These are phyloP conservation scores for Sciurus vulgaris DNA, from an alignment of 2,797 vertebrate genomes.

Conservation along the genomic window DNA sequence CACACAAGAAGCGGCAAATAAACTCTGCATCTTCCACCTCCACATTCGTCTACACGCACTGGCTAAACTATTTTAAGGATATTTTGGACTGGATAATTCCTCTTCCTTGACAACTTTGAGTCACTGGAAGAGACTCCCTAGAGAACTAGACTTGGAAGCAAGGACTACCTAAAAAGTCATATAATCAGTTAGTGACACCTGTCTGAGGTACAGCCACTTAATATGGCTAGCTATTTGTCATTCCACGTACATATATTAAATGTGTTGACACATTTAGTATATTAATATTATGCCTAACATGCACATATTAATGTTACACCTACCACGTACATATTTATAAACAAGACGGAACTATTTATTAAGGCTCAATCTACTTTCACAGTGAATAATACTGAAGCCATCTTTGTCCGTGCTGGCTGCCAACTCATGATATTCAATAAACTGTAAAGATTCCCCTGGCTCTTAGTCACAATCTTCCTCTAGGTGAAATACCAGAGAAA, in stretches of 20 bases:
- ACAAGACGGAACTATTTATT: background rate
- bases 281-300: no score
- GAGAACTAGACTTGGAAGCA: conserved; percentile 10
- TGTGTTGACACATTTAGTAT: no score
- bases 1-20: background rate
- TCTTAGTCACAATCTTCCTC: background rate
- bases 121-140: background rate
- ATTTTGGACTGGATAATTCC: background rate
- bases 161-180: background rate
- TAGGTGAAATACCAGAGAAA: background rate
- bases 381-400: background rate
- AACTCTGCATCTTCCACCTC: background rate
- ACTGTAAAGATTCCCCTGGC: background rate
- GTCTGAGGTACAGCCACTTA: background rate
- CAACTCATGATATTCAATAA: background rate
- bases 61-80: background rate
- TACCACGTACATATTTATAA: background rate
- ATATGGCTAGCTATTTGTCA: no score
- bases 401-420: background rate
- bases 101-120: background rate
- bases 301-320: no score
- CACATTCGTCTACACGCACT: background rate
- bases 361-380: background rate
- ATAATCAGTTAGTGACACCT: background rate
- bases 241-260: background rate